These are phyloP conservation scores for Tamandua tetradactyla DNA, from an alignment of 2,797 vertebrate species.

Conservation along the genomic window DNA sequence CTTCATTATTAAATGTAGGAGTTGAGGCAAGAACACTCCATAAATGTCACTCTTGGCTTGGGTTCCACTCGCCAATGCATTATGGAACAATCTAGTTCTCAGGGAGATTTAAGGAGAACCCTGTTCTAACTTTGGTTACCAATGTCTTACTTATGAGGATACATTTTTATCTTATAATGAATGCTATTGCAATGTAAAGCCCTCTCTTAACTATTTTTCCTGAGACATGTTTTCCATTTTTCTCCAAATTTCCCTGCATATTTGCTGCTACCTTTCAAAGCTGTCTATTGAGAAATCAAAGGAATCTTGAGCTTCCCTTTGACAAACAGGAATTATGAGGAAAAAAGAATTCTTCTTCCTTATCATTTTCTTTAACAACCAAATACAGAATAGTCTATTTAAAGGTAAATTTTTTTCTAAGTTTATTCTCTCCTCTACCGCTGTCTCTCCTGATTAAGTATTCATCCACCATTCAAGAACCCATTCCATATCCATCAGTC, in stretches of 20 bases:
- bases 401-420: slow-evolving; percentile 15
- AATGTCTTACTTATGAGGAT: slow-evolving; percentile 9
- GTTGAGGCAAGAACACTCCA: background rate
- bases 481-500: background rate
- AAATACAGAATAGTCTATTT: background rate
- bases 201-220: background rate
- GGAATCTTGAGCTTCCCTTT: background rate
- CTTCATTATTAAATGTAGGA: background rate
- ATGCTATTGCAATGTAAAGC: background rate
- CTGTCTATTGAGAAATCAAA: background rate
- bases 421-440: background rate
- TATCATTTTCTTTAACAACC: slow-evolving; percentile 14
- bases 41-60: background rate
- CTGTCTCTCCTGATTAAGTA: background rate
- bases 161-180: background rate
- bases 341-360: background rate
- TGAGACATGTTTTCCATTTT: background rate
- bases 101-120: slow-evolving; percentile 1
- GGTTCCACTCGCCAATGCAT: slow-evolving; percentile 5
- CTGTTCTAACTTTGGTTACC: slow-evolving; percentile 17
- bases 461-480: background rate
- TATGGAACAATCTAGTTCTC: background rate
- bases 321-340: background rate
- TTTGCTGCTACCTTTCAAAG: background rate
- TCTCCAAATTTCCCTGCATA: background rate